Base-by-base conservation (phyloP, 2,113 vertebrate species). In the Heterocephalus glaber region DNA sequence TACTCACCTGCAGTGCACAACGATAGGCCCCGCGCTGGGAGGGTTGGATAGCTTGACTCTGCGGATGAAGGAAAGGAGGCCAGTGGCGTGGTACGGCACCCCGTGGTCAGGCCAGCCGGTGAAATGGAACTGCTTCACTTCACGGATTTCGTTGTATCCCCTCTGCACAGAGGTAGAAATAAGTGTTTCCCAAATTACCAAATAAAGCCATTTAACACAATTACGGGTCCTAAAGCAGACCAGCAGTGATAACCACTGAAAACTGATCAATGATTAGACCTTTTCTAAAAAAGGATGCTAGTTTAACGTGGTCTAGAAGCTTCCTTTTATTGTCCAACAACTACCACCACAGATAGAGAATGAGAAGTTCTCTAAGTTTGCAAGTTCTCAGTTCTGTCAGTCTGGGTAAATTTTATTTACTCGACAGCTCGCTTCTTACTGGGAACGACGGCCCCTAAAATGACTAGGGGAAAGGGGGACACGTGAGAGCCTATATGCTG, bases 91-190 rank as follows among this genome's bases (percentile, higher is more conserved):
- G 98, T 99, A 99, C 20, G 99, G 99, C 60, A 99, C 99, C 58
- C 99, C 99, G 61, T 99, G 99, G 97, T 99, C 99, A 65, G 99
- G 99, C 99, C 99, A 99, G 97, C 99, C 99, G 6, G 99, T 99
- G 98, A 99, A 99, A 97, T 99, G 99, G 97, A 99, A 99, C 98
- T 99, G 99, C 95, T 99, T 99, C 91, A 99, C 99, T 97, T 99
- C 99, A 30, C 99, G 99, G 92, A 99, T 99, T 98, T 99, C 99
- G 89, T 99, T 99, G 98, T 99, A 99, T 20, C 99, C 99, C 92
- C 99, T 99, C 99, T 99, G 98, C 38, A 92, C 58, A 95, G 96
- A 97, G 4, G 97, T 8, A 61, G 38, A 24, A 60, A 92, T 49
- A 17, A 74, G 19, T 4, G 24, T 54, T 93, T 92, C 82, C 84